Conservation (phyloP, 2,113 vertebrate genomes). For the Laterallus jamaicensis region DNA sequence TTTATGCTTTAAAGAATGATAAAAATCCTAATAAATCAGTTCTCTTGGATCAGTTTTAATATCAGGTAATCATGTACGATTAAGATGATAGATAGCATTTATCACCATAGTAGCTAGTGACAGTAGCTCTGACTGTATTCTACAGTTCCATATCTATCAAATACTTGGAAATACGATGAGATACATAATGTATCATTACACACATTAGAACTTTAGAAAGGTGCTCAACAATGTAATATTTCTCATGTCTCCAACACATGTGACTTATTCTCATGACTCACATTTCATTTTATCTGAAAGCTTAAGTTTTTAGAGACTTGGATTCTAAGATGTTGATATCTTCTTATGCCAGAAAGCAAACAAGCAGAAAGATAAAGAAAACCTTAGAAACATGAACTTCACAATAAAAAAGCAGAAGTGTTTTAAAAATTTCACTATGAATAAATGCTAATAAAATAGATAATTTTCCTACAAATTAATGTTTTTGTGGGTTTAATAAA, state of each 20-base stretch:
- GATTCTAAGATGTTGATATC: background rate
- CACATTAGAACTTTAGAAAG: background rate
- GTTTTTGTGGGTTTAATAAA: background rate
- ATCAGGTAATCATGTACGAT: conserved; percentile 21
- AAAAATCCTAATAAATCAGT: background rate
- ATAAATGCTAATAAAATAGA: background rate
- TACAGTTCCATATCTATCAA: background rate
- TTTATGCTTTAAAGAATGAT: background rate
- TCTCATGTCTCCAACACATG: background rate
- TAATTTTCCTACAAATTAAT: background rate
- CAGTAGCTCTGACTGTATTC: conserved; percentile 16
- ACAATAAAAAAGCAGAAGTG: background rate
- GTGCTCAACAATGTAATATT: background rate
- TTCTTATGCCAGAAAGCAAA: background rate
- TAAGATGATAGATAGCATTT: conserved; percentile 25
- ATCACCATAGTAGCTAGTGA: conserved; percentile 28
- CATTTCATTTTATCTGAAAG: background rate
- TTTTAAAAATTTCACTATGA: background rate
- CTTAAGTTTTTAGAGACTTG: background rate
- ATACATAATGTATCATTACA: conserved; percentile 23
- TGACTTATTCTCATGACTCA: conserved; percentile 28
- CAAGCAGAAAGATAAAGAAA: background rate
- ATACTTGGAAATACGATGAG: background rate
- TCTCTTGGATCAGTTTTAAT: background rate
- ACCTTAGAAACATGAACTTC: background rate